Conservation (phyloP, 37 sponge, comb jelly and placozoan species). For the Diacarnus erythraeanus region DNA sequence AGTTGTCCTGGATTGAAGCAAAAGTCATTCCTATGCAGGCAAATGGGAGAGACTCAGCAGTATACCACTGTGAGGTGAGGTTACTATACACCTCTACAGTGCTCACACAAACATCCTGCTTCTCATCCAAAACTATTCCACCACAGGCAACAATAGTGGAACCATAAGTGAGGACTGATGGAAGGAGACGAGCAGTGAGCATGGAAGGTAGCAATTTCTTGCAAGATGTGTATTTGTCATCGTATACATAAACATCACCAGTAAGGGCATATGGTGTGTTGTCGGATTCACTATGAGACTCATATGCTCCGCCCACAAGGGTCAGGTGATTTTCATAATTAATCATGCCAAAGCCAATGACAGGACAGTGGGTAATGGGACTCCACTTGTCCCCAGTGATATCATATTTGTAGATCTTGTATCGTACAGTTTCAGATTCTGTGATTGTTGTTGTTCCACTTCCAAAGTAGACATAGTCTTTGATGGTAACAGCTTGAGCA, state of each 20-base stretch:
- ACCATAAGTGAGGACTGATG: conserved; percentile 32
- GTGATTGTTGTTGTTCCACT: conserved; percentile 48
- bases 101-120: conserved; percentile 35
- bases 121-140: conserved; percentile 36
- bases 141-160: conserved; percentile 33
- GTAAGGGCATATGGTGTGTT: conserved; percentile 29
- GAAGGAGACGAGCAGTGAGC: conserved; percentile 43
- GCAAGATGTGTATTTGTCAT: conserved; percentile 4
- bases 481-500: conserved; percentile 46
- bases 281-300: not conserved
- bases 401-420: conserved; percentile 42
- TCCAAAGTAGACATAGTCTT: conserved; percentile 42
- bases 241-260: conserved; percentile 16
- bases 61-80: conserved; percentile 38
- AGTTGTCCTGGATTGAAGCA: conserved; percentile 30
- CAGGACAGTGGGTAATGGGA: conserved; percentile 33
- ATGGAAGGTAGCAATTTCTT: conserved; percentile 34
- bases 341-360: conserved; percentile 48
- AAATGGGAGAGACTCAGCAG: conserved; percentile 46
- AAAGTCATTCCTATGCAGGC: conserved; percentile 46
- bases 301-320: conserved; percentile 56
- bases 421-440: conserved; percentile 18
- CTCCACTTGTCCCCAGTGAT: conserved; percentile 21
- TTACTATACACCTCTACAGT: conserved; percentile 29
- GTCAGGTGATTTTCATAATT: conserved; percentile 23